These are phyloP conservation scores for Cherax quadricarinatus DNA, from an alignment of 1,140 invertebrate genomes.

Conservation along the genomic window DNA sequence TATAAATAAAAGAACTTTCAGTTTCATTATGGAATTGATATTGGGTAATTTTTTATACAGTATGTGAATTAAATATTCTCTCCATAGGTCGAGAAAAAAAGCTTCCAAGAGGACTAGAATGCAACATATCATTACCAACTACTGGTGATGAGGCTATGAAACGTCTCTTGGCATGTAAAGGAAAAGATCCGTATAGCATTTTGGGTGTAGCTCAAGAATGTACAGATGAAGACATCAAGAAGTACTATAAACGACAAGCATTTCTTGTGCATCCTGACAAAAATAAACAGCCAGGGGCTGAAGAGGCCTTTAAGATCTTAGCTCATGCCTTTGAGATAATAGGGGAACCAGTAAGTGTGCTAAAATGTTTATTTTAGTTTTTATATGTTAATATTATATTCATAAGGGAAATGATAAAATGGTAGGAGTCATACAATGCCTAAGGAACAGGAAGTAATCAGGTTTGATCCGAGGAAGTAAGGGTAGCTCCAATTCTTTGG, in stretches of 20 bases:
- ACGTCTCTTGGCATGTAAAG: conserved; percentile 92
- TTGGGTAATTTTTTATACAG: background rate
- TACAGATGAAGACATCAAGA: conserved; percentile 93
- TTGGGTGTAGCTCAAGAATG: conserved; percentile 90
- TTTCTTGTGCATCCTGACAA: conserved; percentile 97
- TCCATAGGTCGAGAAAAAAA: conserved; percentile 48
- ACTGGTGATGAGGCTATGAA: conserved; percentile 97
- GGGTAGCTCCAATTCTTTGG: no score
- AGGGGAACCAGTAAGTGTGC: conserved; percentile 86
- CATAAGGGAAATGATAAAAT: no score
- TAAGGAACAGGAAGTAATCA: no score
- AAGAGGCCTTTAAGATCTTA: conserved; percentile 96
- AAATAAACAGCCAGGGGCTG: conserved; percentile 94
- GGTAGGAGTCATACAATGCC: no score
- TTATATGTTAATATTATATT: no score
- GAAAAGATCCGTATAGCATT: conserved; percentile 96
- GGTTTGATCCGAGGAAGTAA: no score
- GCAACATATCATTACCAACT: conserved; percentile 89
- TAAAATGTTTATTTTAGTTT: background rate
- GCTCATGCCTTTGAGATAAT: conserved; percentile 96
- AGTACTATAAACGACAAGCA: conserved; percentile 81
- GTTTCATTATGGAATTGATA: no score
- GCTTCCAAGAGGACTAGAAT: conserved; percentile 81
- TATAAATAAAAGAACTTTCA: no score
- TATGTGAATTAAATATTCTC: background rate